Conservation (phyloP, 23 tunicate genomes). For the Styela plicata region DNA sequence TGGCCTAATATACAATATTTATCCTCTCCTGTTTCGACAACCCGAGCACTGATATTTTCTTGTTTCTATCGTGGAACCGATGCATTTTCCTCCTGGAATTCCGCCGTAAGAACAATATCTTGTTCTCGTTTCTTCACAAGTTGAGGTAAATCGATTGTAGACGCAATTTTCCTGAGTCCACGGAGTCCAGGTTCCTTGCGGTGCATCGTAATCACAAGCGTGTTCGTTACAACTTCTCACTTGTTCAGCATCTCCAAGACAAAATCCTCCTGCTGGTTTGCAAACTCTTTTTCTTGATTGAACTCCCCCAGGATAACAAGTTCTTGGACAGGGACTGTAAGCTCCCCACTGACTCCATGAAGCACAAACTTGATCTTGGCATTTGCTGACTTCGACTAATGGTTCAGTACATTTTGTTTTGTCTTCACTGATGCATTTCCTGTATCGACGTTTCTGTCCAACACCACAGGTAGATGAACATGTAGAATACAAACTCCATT, state of each 20-base stretch:
- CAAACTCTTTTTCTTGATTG: slow-evolving; percentile 16
- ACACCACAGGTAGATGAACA: slow-evolving; percentile 52
- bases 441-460: slow-evolving; percentile 26
- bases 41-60: no score
- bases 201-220: neutral
- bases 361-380: neutral
- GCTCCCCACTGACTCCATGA: slow-evolving; percentile 5
- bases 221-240: neutral
- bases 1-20: no score
- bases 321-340: slow-evolving; percentile 17
- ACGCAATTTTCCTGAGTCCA: neutral
- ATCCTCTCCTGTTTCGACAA: no score
- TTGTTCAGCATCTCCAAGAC: neutral
- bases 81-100: neutral
- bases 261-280: slow-evolving; percentile 3
- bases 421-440: slow-evolving; percentile 40
- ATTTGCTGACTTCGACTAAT: neutral
- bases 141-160: neutral
- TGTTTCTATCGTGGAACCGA: no score
- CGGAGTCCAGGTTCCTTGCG: neutral
- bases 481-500: slow-evolving; percentile 29
- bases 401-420: neutral
- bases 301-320: slow-evolving; percentile 26
- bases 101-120: neutral
- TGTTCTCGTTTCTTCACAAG: neutral